Evolutionary conservation across 2,797 vertebrate species (phyloP).

Genomic region (Enteromius paludinosus): DNA sequence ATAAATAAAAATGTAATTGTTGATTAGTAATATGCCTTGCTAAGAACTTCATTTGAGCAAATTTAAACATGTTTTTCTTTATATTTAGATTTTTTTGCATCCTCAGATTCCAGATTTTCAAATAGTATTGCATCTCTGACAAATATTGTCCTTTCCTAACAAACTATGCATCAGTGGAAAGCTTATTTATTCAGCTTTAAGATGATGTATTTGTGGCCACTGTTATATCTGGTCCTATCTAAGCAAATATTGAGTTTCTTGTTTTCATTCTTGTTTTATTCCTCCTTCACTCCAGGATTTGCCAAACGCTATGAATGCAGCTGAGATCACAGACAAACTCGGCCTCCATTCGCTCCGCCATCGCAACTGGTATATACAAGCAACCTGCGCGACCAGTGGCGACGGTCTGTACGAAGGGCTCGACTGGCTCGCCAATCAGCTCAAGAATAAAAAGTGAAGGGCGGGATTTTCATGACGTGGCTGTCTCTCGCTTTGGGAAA

Average conservation of each 20-base stretch:
- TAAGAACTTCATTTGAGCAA: no score
- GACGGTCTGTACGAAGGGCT: constrained; percentile 95
- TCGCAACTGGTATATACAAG: constrained; percentile 98
- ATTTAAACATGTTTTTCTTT: no score
- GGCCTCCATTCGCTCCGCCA: constrained; percentile 94
- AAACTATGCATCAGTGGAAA: no score
- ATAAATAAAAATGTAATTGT: no score
- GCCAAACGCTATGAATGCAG: constrained; percentile 97
- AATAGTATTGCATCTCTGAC: no score
- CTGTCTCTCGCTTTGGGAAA: constrained; percentile 53
- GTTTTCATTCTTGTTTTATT: constrained; percentile 23
- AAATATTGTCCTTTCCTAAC: no score
- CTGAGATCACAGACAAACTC: constrained; percentile 96
- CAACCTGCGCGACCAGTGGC: constrained; percentile 95
- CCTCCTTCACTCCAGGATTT: constrained; percentile 81
- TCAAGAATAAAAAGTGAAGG: constrained; percentile 96
- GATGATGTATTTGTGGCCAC: no score
- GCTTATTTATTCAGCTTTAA: no score
- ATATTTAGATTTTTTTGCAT: no score
- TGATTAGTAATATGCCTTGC: no score
- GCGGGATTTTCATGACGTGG: constrained; percentile 47
- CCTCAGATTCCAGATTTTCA: no score
- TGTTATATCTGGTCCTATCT: background rate
- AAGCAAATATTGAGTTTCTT: background rate
- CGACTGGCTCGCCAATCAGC: constrained; percentile 97